Conservation (phyloP, 2,797 vertebrate species). For the Ispidina lecontei region DNA sequence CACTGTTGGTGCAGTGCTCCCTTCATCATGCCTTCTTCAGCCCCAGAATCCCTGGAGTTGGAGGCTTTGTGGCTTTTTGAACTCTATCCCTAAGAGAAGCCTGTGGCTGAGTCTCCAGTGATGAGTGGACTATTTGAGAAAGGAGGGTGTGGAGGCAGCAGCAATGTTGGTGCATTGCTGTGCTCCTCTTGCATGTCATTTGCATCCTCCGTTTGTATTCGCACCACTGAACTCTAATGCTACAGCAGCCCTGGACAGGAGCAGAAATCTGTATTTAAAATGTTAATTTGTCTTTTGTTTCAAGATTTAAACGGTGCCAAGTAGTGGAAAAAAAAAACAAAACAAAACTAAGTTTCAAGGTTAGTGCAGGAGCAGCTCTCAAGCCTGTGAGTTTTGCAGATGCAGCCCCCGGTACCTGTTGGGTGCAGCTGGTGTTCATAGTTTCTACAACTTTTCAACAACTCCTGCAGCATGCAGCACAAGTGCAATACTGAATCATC, state of each 20-base stretch:
- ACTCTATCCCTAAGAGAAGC: background rate
- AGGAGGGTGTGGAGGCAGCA: background rate
- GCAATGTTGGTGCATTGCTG: background rate
- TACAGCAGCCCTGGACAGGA: background rate
- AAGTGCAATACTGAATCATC: background rate
- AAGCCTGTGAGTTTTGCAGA: background rate
- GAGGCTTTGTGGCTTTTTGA: too few relatives aligned
- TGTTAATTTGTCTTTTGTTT: background rate
- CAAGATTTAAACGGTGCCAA: background rate
- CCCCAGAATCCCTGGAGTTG: too few relatives aligned
- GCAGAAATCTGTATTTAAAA: background rate
- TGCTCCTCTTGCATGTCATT: background rate
- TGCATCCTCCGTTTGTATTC: background rate
- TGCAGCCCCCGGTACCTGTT: background rate
- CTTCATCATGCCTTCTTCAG: background rate
- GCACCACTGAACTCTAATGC: background rate
- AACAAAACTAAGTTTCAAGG: background rate
- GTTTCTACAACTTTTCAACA: background rate
- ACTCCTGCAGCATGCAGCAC: background rate
- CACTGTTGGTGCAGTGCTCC: background rate
- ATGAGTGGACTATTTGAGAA: background rate
- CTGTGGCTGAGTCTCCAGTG: background rate
- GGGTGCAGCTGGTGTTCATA: background rate
- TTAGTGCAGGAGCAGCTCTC: background rate
- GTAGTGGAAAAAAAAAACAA: background rate